Evolutionary conservation across 2,797 vertebrate species (phyloP), one percentile per base, ranked within the genome.

Genomic region (Danio kyathit): DNA sequence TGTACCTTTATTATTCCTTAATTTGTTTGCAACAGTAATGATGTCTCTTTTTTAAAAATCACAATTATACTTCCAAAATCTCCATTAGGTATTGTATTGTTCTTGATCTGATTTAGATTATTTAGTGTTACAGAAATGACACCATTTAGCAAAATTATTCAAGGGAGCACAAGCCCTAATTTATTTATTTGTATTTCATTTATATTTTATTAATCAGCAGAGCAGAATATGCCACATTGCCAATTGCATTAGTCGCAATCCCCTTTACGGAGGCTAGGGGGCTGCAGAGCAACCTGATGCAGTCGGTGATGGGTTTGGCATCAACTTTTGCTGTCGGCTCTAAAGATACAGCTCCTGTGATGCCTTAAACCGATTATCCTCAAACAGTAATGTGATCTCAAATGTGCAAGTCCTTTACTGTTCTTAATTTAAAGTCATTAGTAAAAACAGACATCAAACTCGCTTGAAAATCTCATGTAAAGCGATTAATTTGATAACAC

Each of bases 291-390:
- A 71, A 43, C 38, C 54, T 71, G 69, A 41, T 43, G 49, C 69
- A 54, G 41, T 71, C 67, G 41, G 67, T 72, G 12, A 21, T 57
- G 41, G 70, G 41, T 44, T 73, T 57, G 52, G 70, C 70, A 4
- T 44, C 12, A 73, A 57, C 52, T 44, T 72, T 57, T 10, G 52
- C 17, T n/a, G 70, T 46, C 52, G 41, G 17, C 41, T 59, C 41
- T 29, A 17, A 44, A 49, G 49, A 57, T 21, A 29, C 16, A 2
- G 12, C 19, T 16, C 16, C 13, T 16, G 38, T 69, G 51, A 54
- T 52, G 16, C 67, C 38, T 17, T 71, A 54, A 54, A 19, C 51
- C n/a, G 38, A 59, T 73, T 59, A 46, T 59, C n/a, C 21, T 14
- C 7, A 29, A 44, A 17, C 2, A 13, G 12, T 2, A 73, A 21